phyloP scores from a whole-genome alignment of 1,140 invertebrate genomes.

The Caenorhabditis briggsae region DNA sequence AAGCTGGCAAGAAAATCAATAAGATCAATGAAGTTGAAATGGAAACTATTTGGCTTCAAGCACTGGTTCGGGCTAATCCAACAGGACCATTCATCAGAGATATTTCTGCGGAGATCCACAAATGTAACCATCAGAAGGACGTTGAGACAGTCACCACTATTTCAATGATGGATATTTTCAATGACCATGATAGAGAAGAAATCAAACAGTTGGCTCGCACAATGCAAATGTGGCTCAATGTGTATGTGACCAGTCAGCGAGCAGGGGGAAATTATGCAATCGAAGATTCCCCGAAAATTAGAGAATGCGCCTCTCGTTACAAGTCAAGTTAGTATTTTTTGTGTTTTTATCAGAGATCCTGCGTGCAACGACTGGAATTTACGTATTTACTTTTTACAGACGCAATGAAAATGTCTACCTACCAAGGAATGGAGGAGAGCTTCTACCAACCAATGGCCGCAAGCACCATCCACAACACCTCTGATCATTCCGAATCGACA shows the following conservation, averaged over 20 bases:
- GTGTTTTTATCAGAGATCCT: background rate
- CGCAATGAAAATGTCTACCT: background rate
- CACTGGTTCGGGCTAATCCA: constrained; percentile 10
- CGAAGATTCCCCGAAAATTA: constrained; percentile 34
- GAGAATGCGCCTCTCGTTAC: background rate
- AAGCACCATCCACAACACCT: background rate
- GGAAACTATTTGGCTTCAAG: constrained; percentile 17
- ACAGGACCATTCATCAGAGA: background rate
- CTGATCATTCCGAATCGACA: background rate
- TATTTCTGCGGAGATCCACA: background rate
- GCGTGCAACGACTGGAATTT: too few species aligned
- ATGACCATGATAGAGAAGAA: constrained; percentile 36
- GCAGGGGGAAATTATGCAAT: background rate
- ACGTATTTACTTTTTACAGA: background rate
- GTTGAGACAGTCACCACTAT: constrained; percentile 25
- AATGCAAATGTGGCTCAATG: constrained; percentile 23
- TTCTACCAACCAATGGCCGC: constrained; percentile 39
- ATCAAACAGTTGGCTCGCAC: constrained; percentile 31
- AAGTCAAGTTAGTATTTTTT: constrained; percentile 2
- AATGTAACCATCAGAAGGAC: constrained; percentile 6
- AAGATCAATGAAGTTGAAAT: constrained; percentile 18
- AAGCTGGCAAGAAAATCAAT: background rate
- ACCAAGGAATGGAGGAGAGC: constrained; percentile 22
- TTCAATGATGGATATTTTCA: constrained; percentile 47
- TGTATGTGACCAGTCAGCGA: background rate